Base-by-base conservation (phyloP, 2,797 vertebrate genomes). In the Trachops cirrhosus region DNA sequence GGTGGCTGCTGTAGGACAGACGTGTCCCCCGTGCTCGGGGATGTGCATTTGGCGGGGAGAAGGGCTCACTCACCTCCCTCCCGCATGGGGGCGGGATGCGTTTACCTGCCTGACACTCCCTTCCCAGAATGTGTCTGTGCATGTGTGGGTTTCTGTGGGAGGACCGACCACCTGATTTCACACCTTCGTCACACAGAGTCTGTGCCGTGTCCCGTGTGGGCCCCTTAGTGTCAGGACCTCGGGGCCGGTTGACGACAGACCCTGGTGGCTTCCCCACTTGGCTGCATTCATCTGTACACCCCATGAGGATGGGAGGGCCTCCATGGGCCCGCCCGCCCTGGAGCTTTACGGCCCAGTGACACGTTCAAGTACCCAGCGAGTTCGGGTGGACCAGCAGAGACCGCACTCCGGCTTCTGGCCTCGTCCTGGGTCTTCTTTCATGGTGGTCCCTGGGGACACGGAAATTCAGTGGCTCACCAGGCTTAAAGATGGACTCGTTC, bases 181-280 rank as follows among this genome's bases (percentile, higher is more conserved):
- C 37, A 54, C n/a, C 34, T 86, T 86, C 24, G 29, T 95, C 39
- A 48, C 3, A 34, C 18, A 34, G 73, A 77, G 59, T 46, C 46
- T 52, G 14, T 29, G 24, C 4, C 18, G 6, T 1, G 6, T 54
- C 24, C 16, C 1, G 0, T 14, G 6, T 59, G 18, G 12, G 3
- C 74, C 57, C 19, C 57, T 75, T 89, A 44, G 71, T 41, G 78
- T 75, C 29, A n/a, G 9, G 82, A 12, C 24, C 57, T 89, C 41
- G 39, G 85, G 71, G 24, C 10, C 79, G 21, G 57, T 16, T 34
- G 15, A 54, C 1, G 0, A 18, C 57, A 50, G 37, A 52, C 14
- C 50, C 46, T 5, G 1, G 41, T n/a, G 3, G 10, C 39, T 80
- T 86, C 16, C 6, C n/a, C 21, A 2, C 74, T 89, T 26, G 14